These are phyloP conservation scores for Pantala flavescens DNA, from an alignment of 1,140 invertebrate species.

Conservation along the genomic window DNA sequence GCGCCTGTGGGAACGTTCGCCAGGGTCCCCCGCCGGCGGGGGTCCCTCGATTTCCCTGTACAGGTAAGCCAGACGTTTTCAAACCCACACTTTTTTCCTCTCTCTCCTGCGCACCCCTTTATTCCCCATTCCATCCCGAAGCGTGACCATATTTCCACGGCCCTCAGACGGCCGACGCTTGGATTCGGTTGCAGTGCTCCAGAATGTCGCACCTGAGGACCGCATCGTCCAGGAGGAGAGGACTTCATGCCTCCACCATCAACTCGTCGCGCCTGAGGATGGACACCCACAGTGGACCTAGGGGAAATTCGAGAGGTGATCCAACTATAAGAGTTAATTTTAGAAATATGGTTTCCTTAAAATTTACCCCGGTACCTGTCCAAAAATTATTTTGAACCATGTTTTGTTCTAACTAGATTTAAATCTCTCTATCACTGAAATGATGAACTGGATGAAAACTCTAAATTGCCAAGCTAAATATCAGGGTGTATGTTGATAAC, in stretches of 20 bases:
- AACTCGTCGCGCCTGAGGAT: not conserved
- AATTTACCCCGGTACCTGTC: too few species aligned
- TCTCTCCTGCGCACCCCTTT: not conserved
- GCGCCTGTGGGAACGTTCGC: not conserved
- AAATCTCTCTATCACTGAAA: too few species aligned
- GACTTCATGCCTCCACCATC: not conserved
- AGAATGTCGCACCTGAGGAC: not conserved
- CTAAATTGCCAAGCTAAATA: too few species aligned
- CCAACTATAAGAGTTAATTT: too few species aligned
- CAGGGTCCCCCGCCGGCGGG: not conserved
- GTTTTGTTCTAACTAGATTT: too few species aligned
- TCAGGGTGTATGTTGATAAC: too few species aligned
- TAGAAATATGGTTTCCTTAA: too few species aligned
- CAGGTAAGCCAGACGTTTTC: slow-evolving; percentile 8
- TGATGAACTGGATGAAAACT: too few species aligned
- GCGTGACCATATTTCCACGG: not conserved
- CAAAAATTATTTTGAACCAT: too few species aligned
- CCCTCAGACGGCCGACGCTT: not conserved
- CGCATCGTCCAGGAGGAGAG: not conserved
- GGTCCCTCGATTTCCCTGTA: not conserved
- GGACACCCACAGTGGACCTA: not conserved
- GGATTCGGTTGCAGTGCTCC: not conserved
- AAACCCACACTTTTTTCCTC: not conserved
- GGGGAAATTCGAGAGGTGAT: not conserved
- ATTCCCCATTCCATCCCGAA: not conserved